Evolutionary conservation across 2,888 invertebrate species (phyloP).

Genomic region (Eudemis profundana): DNA sequence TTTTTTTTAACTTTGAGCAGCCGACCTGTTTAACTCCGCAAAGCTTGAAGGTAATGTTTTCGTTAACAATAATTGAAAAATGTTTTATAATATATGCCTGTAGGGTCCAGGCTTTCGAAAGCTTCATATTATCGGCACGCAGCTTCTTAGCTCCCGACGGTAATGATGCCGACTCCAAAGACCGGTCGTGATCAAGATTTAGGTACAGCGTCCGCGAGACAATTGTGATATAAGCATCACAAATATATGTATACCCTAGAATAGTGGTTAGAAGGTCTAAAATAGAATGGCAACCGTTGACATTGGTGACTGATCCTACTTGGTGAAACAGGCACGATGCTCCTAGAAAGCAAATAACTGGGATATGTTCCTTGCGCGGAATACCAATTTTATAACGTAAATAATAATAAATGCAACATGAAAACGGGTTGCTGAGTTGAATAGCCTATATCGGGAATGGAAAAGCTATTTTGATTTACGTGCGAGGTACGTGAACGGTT

Average conservation of each 20-base stretch:
- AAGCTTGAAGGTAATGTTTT: too few relatives aligned
- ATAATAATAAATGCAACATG: not conserved
- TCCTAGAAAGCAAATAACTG: conserved; percentile 21
- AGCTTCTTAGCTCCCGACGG: conserved; percentile 1
- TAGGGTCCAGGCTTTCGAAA: not conserved
- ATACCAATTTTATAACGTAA: conserved; percentile 14
- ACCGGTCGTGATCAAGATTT: conserved; percentile 25
- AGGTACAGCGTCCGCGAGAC: conserved; percentile 2
- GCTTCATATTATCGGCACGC: conserved; percentile 12
- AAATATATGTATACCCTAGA: not conserved
- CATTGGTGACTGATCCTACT: conserved; percentile 14
- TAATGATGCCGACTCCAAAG: conserved; percentile 3
- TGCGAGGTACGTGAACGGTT: too few relatives aligned
- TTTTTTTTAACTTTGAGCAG: too few relatives aligned
- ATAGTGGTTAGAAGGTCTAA: not conserved
- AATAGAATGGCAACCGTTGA: conserved; percentile 11
- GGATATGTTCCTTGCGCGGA: conserved; percentile 23
- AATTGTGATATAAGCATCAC: not conserved
- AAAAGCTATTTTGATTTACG: too few relatives aligned
- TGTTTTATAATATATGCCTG: too few relatives aligned
- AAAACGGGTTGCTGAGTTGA: too few relatives aligned
- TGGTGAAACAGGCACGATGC: conserved; percentile 30
- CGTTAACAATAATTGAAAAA: too few relatives aligned
- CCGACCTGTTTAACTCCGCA: too few relatives aligned
- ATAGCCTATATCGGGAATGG: too few relatives aligned